phyloP scores from a whole-genome alignment of 1,140 invertebrate genomes.

The Drosophila eugracilis region DNA sequence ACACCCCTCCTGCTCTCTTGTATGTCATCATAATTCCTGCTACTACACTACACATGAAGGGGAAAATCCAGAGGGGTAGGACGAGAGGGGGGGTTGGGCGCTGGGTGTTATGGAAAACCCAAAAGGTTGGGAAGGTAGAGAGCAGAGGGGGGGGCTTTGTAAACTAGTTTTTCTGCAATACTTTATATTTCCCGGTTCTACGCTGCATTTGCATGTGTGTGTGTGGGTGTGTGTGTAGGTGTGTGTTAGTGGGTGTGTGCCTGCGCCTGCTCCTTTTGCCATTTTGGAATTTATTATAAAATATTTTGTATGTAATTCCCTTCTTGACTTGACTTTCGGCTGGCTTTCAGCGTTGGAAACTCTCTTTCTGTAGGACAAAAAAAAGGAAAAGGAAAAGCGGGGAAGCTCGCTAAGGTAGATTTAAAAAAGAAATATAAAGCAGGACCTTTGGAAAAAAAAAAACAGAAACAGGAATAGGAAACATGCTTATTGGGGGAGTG shows the following conservation, averaged over 20 bases:
- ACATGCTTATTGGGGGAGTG: background rate
- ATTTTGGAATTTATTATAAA: conserved; percentile 68
- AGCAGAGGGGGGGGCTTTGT: conserved; percentile 12
- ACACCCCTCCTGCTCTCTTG: conserved; percentile 24
- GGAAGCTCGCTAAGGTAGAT: too few relatives aligned
- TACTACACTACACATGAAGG: conserved; percentile 49
- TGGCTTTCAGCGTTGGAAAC: conserved; percentile 19
- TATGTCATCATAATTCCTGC: conserved; percentile 49
- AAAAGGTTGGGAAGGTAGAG: too few relatives aligned
- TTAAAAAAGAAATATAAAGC: conserved; percentile 19
- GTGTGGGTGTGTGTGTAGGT: conserved; percentile 2
- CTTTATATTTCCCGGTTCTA: conserved; percentile 16
- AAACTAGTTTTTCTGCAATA: conserved; percentile 50
- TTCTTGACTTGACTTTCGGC: conserved; percentile 47
- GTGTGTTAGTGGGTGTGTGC: too few relatives aligned
- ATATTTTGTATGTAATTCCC: conserved; percentile 63
- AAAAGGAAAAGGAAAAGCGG: background rate
- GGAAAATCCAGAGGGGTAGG: conserved; percentile 9
- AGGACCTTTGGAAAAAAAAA: background rate
- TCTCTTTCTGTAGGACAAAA: background rate
- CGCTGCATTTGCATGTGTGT: conserved; percentile 34
- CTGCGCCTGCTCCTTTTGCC: conserved; percentile 22
- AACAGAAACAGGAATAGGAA: background rate
- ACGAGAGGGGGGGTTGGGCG: background rate
- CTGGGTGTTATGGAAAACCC: background rate